Conservation (phyloP, 2,113 vertebrate genomes). For the Seriola quinqueradiata region DNA sequence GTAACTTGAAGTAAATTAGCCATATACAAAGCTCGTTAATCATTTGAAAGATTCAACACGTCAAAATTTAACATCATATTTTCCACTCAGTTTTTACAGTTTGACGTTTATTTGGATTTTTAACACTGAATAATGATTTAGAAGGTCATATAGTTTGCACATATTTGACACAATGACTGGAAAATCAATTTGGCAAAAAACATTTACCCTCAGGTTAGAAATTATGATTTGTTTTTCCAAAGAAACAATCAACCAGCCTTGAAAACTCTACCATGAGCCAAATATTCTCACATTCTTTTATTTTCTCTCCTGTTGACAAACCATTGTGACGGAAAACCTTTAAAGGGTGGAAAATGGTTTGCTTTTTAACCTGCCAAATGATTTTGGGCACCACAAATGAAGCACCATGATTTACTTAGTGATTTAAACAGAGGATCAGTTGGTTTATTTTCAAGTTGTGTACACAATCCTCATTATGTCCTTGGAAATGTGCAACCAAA, state of each 20-base stretch:
- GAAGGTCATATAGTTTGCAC: neutral
- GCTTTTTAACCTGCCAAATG: slow-evolving; percentile 38
- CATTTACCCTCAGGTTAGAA: slow-evolving; percentile 5
- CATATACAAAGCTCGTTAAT: slow-evolving; percentile 13
- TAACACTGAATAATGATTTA: slow-evolving; percentile 9
- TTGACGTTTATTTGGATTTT: slow-evolving; percentile 29
- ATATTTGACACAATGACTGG: slow-evolving; percentile 34
- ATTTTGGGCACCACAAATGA: slow-evolving; percentile 40
- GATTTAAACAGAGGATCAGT: slow-evolving; percentile 53
- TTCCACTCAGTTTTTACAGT: slow-evolving; percentile 9
- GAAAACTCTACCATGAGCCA: slow-evolving; percentile 1
- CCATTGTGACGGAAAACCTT: slow-evolving; percentile 43
- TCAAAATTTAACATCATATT: slow-evolving; percentile 29
- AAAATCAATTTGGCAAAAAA: slow-evolving; percentile 45
- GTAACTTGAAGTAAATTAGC: neutral
- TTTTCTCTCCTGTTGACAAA: slow-evolving; percentile 63
- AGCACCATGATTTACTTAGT: slow-evolving; percentile 30
- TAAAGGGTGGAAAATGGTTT: slow-evolving; percentile 41
- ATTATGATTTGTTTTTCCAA: slow-evolving; percentile 26
- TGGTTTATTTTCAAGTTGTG: slow-evolving; percentile 66
- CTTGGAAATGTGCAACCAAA: slow-evolving; percentile 55
- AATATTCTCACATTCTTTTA: slow-evolving; percentile 54
- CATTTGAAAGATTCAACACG: slow-evolving; percentile 26
- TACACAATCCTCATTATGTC: slow-evolving; percentile 64
- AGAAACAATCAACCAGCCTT: slow-evolving; percentile 30